phyloP scores from a whole-genome alignment of 1,140 invertebrate species.

The Ceratosolen solmsi region DNA sequence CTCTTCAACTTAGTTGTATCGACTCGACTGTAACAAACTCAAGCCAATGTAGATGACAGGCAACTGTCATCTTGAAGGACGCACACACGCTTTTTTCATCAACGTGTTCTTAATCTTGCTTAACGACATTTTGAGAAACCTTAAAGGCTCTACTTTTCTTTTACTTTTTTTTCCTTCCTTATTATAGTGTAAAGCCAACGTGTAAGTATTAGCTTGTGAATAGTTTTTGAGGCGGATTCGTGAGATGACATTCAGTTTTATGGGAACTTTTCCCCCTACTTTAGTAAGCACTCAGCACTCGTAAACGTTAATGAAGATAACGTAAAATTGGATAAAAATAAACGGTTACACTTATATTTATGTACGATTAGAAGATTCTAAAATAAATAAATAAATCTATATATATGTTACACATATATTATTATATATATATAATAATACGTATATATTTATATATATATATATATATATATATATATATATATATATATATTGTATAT shows the following conservation, averaged over 20 bases:
- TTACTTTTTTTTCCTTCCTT: slow-evolving; percentile 6
- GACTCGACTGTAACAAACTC: slow-evolving; percentile 19
- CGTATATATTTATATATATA: too few relatives aligned
- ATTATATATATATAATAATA: too few relatives aligned
- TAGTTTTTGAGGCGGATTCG: slow-evolving; percentile 19
- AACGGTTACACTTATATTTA: slow-evolving; percentile 5
- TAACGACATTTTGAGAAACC: slow-evolving; percentile 47
- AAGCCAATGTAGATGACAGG: background rate
- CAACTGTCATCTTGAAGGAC: background rate
- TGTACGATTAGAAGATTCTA: background rate
- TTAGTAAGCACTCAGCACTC: background rate
- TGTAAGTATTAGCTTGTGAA: slow-evolving; percentile 39
- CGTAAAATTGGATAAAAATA: slow-evolving; percentile 36
- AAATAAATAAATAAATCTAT: too few relatives aligned
- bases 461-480: too few relatives aligned
- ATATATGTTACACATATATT: too few relatives aligned
- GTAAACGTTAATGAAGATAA: slow-evolving; percentile 25
- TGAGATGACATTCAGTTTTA: slow-evolving; percentile 33
- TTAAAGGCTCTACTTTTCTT: slow-evolving; percentile 19
- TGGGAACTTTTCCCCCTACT: background rate
- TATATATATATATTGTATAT: too few relatives aligned
- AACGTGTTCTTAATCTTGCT: slow-evolving; percentile 44
- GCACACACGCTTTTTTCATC: slow-evolving; percentile 13
- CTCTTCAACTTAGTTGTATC: background rate
- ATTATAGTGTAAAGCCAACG: slow-evolving; percentile 8